Percentiles rank a stretch among this genome's conserved stretches.
phyloP scores from a whole-genome alignment of 2,113 vertebrate species.

The Gymnogyps californianus region DNA sequence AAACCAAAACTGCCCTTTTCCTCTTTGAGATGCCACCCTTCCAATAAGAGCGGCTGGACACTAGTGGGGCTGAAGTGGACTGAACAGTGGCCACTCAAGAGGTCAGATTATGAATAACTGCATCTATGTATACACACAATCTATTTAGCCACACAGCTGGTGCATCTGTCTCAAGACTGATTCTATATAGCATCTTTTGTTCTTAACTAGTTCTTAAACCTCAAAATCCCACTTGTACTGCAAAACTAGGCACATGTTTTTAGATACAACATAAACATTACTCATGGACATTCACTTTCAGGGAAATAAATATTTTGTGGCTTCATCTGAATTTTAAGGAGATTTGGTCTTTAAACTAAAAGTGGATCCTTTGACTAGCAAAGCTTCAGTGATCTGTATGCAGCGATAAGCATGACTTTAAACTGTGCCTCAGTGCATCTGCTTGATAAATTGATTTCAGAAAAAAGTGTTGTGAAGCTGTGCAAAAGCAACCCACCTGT shows the following conservation, averaged over 20 bases:
- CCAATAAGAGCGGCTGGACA: neutral
- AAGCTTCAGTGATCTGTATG: neutral
- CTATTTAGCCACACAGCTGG: too few species aligned
- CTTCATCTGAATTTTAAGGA: neutral
- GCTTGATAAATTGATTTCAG: too few species aligned
- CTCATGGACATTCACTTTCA: neutral
- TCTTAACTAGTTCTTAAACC: neutral
- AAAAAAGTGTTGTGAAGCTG: neutral
- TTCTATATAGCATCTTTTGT: neutral
- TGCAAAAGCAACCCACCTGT: neutral
- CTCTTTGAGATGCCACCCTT: neutral
- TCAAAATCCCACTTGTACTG: neutral
- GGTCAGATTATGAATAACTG: neutral
- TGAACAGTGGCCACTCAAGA: neutral
- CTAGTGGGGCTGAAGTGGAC: too few species aligned
- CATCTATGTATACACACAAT: too few species aligned
- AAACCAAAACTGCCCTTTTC: rapidly evolving
- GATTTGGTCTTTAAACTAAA: neutral
- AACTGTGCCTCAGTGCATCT: neutral
- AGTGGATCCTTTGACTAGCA: neutral
- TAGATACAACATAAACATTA: neutral
- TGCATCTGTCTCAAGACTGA: neutral
- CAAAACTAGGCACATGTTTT: neutral
- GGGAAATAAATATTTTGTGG: neutral
- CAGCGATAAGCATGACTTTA: neutral